phyloP scores from a whole-genome alignment of 2,888 invertebrate species.

The Xestia sexstrigata region DNA sequence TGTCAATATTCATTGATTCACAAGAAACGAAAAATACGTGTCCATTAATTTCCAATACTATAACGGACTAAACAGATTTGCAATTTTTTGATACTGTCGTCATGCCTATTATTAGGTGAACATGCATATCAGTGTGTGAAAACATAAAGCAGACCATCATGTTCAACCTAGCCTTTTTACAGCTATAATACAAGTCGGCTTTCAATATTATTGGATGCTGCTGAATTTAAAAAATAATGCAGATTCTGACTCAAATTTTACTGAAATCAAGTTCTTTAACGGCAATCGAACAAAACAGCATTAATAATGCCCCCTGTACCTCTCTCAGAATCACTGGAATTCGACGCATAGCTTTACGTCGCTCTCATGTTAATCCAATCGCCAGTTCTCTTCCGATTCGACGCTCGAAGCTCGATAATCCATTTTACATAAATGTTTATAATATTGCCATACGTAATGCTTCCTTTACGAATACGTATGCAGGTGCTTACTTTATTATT shows the following conservation, averaged over 20 bases:
- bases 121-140: too few species aligned
- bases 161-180: too few species aligned
- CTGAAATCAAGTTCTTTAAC: not conserved
- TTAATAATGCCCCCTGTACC: conserved; percentile 25
- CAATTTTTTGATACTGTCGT: too few species aligned
- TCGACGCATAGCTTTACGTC: conserved; percentile 25
- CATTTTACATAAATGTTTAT: conserved; percentile 39
- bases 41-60: too few species aligned
- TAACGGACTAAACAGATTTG: too few species aligned
- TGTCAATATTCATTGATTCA: too few species aligned
- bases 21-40: too few species aligned
- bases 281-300: not conserved
- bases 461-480: not conserved
- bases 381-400: conserved; percentile 29
- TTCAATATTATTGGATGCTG: not conserved
- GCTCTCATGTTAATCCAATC: conserved; percentile 37
- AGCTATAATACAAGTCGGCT: not conserved
- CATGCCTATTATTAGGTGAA: too few species aligned
- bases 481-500: not conserved
- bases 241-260: not conserved
- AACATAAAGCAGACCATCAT: not conserved
- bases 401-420: conserved; percentile 20
- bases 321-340: conserved; percentile 12
- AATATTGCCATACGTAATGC: conserved; percentile 7
- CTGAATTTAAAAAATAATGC: not conserved